Conservation (phyloP, 2,113 vertebrate species). For the Gavia stellata region DNA sequence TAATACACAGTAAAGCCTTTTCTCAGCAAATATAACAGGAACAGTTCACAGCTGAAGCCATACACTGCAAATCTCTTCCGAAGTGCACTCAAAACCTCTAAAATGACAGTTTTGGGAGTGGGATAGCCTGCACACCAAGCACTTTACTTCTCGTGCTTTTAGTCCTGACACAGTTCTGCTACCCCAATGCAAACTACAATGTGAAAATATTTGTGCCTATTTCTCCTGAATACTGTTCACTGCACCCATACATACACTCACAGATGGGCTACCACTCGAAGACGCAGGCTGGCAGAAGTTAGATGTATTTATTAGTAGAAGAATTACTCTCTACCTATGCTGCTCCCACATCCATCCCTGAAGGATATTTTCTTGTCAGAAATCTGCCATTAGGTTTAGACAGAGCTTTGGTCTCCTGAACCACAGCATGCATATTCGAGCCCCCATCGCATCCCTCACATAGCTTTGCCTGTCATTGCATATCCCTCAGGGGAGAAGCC, state of each 20-base stretch:
- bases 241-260: not conserved
- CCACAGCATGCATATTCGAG: not conserved
- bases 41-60: not conserved
- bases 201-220: not conserved
- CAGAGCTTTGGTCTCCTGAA: not conserved
- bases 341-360: not conserved
- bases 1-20: not conserved
- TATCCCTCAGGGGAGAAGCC: not conserved
- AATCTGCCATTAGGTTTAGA: not conserved
- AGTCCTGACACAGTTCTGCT: not conserved
- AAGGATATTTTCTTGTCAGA: not conserved
- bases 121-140: not conserved
- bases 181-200: not conserved
- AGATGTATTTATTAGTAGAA: not conserved
- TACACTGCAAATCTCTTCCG: not conserved
- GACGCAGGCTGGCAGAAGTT: rapidly evolving
- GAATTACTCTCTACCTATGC: not conserved
- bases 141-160: not conserved
- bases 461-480: not conserved
- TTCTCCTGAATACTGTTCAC: not conserved
- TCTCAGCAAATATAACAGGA: not conserved
- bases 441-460: rapidly evolving
- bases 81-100: not conserved
- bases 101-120: not conserved
- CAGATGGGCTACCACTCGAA: not conserved